phyloP scores from a whole-genome alignment of 2,113 vertebrate species.

The Grallaria varia region DNA sequence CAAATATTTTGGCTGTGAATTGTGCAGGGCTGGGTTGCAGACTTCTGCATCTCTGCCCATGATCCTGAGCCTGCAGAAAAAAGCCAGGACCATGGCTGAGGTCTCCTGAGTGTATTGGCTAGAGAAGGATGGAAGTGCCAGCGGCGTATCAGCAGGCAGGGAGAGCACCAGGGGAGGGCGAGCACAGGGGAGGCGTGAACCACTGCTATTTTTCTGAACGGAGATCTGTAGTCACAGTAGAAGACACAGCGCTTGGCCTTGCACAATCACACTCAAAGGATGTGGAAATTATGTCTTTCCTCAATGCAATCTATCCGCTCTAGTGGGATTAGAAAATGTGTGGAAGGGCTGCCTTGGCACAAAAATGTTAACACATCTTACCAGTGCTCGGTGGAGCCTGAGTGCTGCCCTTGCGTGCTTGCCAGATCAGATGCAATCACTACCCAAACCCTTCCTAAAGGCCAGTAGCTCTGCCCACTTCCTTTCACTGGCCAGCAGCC shows the following conservation, averaged over 20 bases:
- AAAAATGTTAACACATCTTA: neutral
- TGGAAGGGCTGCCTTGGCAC: neutral
- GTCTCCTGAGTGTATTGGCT: neutral
- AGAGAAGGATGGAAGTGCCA: neutral
- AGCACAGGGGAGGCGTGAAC: fast-evolving
- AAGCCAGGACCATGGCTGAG: neutral
- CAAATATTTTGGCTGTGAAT: neutral
- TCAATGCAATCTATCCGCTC: neutral
- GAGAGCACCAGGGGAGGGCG: neutral
- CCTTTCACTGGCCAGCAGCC: neutral
- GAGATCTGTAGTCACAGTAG: neutral
- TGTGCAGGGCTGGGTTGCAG: neutral
- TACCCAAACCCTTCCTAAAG: neutral
- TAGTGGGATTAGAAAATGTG: neutral
- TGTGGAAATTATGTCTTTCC: neutral
- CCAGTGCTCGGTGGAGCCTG: neutral
- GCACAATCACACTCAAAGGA: neutral
- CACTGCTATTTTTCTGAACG: neutral
- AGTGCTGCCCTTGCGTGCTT: fast-evolving
- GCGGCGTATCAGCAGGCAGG: fast-evolving
- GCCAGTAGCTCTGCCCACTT: neutral
- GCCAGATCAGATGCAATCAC: neutral
- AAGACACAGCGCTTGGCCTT: neutral
- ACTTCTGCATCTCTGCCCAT: neutral
- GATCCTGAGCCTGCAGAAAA: neutral